phyloP scores from a whole-genome alignment of 1,140 invertebrate species.

The Penaeus chinensis region DNA sequence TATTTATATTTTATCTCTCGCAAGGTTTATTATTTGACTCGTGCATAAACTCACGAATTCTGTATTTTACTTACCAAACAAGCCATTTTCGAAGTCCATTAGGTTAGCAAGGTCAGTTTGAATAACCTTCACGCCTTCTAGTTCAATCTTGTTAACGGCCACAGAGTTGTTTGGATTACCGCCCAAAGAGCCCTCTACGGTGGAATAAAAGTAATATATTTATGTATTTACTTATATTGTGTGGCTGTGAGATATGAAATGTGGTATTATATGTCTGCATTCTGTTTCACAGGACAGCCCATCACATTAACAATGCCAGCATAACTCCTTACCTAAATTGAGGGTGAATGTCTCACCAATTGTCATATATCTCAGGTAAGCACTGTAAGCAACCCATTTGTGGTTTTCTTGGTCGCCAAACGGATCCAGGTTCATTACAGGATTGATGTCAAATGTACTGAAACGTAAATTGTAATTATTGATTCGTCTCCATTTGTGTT shows the following conservation, averaged over 20 bases:
- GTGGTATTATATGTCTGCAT: no score
- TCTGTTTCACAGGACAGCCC: no score
- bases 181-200: constrained; percentile 49
- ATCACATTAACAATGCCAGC: no score
- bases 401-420: constrained; percentile 37
- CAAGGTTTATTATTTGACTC: no score
- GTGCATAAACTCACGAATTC: no score
- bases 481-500: neutral
- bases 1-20: no score
- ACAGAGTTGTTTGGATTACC: constrained; percentile 30
- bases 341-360: constrained; percentile 21
- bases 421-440: constrained; percentile 29
- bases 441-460: constrained; percentile 25
- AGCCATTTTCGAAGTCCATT: constrained; percentile 28
- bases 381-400: constrained; percentile 7
- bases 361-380: neutral
- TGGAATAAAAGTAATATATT: neutral
- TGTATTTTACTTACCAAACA: constrained; percentile 27
- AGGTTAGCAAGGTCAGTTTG: no score
- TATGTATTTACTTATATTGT: no score
- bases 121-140: no score
- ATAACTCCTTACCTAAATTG: constrained; percentile 19
- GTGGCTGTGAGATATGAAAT: no score
- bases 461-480: neutral
- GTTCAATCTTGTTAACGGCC: no score